Conservation (phyloP, 2,113 vertebrate species). For the Oryzias curvinotus region DNA sequence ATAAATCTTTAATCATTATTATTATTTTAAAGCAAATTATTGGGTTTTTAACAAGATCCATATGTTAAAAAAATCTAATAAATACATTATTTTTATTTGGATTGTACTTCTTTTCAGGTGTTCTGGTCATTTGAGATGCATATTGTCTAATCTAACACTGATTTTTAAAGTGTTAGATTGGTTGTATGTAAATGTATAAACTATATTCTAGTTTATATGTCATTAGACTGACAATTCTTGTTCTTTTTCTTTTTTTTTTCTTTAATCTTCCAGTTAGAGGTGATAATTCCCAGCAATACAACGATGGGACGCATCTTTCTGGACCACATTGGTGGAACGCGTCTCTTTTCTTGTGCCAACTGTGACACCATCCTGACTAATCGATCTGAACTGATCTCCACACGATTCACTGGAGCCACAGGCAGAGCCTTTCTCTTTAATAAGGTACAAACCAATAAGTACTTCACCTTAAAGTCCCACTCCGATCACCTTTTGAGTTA, state of each 20-base stretch:
- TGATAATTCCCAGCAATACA: constrained; percentile 4
- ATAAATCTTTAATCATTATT: no score
- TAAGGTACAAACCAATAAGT: constrained; percentile 78
- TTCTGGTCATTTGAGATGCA: no score
- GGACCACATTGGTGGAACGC: constrained; percentile 97
- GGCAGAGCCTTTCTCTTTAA: constrained; percentile 98
- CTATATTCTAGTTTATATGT: neutral
- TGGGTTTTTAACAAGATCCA: no score
- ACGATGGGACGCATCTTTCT: constrained; percentile 96
- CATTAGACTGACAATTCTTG: no score
- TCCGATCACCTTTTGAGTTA: no score
- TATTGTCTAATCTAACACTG: no score
- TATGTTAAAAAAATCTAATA: no score
- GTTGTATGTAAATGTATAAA: neutral
- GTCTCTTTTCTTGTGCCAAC: constrained; percentile 97
- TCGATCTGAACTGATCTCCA: constrained; percentile 95
- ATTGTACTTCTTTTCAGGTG: no score
- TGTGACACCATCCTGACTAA: constrained; percentile 98
- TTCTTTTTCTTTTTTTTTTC: neutral
- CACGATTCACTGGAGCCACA: constrained; percentile 95
- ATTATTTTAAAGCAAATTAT: no score
- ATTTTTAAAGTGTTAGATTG: no score
- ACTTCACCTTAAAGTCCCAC: no score
- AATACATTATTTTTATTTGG: no score
- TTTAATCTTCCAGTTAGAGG: neutral